phyloP scores from a whole-genome alignment of 2,797 vertebrate species.

The Cyprinella venusta region DNA sequence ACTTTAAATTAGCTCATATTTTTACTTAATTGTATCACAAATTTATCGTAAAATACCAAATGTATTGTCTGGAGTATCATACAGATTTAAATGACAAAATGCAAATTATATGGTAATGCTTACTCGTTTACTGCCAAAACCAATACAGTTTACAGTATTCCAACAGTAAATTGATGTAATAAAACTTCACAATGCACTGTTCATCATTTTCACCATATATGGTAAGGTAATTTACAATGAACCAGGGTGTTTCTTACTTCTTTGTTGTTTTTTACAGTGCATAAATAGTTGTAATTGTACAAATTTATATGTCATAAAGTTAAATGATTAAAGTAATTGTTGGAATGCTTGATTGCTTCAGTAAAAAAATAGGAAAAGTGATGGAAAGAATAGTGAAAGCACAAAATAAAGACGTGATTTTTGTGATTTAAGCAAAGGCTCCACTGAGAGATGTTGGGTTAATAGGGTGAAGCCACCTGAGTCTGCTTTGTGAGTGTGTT shows the following conservation, averaged over 20 bases:
- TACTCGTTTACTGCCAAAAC: neutral
- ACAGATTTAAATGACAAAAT: neutral
- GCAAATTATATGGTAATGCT: neutral
- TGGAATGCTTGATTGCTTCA: neutral
- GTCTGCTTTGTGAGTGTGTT: neutral
- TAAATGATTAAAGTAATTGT: neutral
- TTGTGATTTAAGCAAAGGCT: conserved; percentile 2
- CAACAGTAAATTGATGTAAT: neutral
- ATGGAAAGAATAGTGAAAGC: neutral
- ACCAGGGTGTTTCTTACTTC: too few relatives aligned
- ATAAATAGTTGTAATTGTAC: neutral
- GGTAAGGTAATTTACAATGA: neutral
- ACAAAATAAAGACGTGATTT: conserved; percentile 11
- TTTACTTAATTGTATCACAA: neutral
- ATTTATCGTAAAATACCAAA: neutral
- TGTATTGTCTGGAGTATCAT: neutral
- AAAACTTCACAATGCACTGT: neutral
- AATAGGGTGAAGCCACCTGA: conserved; percentile 13
- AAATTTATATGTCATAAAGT: neutral
- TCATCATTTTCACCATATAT: neutral
- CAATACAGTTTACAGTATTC: neutral
- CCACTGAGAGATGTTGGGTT: conserved; percentile 2
- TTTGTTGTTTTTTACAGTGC: neutral
- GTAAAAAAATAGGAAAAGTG: neutral
- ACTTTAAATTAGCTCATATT: neutral